phyloP scores from a whole-genome alignment of 2,113 vertebrate species.

The Zapus hudsonius region DNA sequence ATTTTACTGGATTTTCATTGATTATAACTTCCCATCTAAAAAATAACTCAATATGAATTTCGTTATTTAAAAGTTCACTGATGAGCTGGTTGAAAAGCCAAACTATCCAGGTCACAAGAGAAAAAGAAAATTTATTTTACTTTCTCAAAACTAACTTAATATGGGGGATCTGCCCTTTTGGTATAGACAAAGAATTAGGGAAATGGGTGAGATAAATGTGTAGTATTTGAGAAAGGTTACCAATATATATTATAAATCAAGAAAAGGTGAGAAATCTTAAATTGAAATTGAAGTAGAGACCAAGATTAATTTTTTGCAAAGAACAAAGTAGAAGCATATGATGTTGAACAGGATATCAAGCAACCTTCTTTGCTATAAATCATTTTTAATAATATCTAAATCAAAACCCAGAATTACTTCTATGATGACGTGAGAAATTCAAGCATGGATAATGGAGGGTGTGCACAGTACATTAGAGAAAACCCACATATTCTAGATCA shows the following conservation, averaged over 20 bases:
- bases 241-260: conserved; percentile 50
- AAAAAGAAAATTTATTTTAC: conserved; percentile 63
- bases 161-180: conserved; percentile 53
- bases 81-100: conserved; percentile 55
- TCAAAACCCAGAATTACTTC: neutral
- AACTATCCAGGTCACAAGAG: conserved; percentile 60
- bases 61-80: conserved; percentile 76
- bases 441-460: neutral
- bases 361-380: neutral
- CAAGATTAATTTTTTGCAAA: conserved; percentile 39
- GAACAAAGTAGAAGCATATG: neutral
- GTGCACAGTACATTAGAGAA: neutral
- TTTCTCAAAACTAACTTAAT: conserved; percentile 70
- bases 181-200: conserved; percentile 60
- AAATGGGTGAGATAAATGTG: conserved; percentile 45
- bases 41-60: conserved; percentile 77
- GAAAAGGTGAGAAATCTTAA: conserved; percentile 55
- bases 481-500: neutral
- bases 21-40: conserved; percentile 71
- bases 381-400: conserved; percentile 22
- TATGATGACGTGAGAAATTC: neutral
- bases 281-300: neutral
- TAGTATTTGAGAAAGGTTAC: conserved; percentile 49
- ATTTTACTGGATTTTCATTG: conserved; percentile 74
- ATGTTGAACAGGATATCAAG: neutral